Conservation (phyloP, 2,888 invertebrate genomes). For the Parnassius apollo region DNA sequence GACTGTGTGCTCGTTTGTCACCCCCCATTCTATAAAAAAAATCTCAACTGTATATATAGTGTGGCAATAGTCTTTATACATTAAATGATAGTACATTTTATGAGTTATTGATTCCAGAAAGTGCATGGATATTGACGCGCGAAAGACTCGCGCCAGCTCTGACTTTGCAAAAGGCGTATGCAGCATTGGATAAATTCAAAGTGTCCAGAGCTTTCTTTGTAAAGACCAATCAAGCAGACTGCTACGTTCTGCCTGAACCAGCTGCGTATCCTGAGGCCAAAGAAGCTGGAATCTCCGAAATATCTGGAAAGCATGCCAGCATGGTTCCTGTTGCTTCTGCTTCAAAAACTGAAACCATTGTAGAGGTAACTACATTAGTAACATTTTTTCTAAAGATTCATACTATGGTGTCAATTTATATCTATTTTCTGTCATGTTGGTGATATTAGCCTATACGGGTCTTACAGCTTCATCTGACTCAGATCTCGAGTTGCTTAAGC, state of each 20-base stretch:
- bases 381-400: too few species aligned
- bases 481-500: too few species aligned
- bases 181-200: constrained; percentile 86
- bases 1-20: too few species aligned
- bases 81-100: too few species aligned
- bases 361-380: constrained; percentile 38
- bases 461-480: too few species aligned
- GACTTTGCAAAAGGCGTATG: constrained; percentile 85
- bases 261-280: constrained; percentile 53
- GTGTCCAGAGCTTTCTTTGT: constrained; percentile 89
- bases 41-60: too few species aligned
- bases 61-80: too few species aligned
- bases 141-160: constrained; percentile 83
- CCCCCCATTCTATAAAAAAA: too few species aligned
- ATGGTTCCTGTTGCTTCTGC: constrained; percentile 42
- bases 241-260: constrained; percentile 79
- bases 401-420: too few species aligned
- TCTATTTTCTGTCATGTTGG: too few species aligned
- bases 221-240: constrained; percentile 88
- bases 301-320: constrained; percentile 53
- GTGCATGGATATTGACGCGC: constrained; percentile 88
- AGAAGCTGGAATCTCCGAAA: constrained; percentile 38
- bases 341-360: constrained; percentile 44
- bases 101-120: constrained; percentile 69
- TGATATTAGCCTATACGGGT: too few species aligned